Evolutionary conservation across 2,113 vertebrate species (phyloP).

Genomic region (Myanophis thanlyinensis): DNA sequence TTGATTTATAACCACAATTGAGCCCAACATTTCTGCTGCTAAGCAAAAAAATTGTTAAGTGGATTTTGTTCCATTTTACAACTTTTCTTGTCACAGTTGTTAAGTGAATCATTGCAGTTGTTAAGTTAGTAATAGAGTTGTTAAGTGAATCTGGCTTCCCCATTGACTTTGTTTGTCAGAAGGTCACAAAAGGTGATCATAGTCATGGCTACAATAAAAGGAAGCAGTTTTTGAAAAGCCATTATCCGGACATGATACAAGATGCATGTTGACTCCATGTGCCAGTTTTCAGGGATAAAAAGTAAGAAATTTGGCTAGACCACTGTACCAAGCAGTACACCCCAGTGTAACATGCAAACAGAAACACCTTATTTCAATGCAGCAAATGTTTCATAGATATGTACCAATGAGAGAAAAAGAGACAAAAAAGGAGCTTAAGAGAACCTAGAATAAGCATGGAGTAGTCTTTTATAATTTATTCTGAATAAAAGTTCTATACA

Average conservation of each 20-base stretch:
- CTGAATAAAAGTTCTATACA: not conserved
- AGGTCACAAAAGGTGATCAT: too few species aligned
- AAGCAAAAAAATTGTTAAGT: too few species aligned
- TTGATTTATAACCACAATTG: too few species aligned
- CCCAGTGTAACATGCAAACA: not conserved
- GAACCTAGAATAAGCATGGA: not conserved
- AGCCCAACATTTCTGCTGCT: too few species aligned
- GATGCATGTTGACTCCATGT: not conserved
- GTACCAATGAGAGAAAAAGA: too few species aligned
- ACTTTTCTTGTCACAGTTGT: too few species aligned
- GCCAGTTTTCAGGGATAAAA: not conserved
- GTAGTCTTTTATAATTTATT: not conserved
- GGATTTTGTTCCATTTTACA: too few species aligned
- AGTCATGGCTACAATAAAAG: not conserved
- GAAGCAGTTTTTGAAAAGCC: not conserved
- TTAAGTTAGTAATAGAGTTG: too few species aligned
- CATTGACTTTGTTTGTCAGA: too few species aligned
- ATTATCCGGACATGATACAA: not conserved
- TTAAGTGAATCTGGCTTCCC: too few species aligned
- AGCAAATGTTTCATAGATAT: not conserved
- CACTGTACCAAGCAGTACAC: not conserved
- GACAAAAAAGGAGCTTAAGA: not conserved
- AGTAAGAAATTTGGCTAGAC: not conserved
- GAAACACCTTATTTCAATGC: not conserved
- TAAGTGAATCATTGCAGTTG: too few species aligned